Evolutionary conservation across 2,113 vertebrate genomes (phyloP).

Genomic region (Climacteris rufus): DNA sequence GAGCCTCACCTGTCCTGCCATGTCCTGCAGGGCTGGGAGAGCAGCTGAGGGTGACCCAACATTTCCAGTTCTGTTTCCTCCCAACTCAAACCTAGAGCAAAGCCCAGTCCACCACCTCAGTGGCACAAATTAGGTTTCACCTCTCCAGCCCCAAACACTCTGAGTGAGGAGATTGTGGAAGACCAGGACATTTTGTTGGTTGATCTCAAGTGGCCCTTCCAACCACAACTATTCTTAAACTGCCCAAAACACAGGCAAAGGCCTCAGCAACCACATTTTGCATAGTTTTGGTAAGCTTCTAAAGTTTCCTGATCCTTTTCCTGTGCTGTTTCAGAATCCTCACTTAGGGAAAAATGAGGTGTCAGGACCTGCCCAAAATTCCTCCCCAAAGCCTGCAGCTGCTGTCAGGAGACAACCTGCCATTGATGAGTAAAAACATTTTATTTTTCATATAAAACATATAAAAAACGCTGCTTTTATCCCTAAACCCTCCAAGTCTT

Average conservation of each 20-base stretch:
- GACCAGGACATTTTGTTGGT: background rate
- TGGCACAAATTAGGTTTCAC: background rate
- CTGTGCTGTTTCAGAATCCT: background rate
- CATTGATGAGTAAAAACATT: background rate
- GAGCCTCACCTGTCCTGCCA: background rate
- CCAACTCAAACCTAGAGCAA: background rate
- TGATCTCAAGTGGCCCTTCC: background rate
- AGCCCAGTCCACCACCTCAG: background rate
- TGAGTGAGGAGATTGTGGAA: background rate
- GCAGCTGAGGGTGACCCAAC: background rate
- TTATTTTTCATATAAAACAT: background rate
- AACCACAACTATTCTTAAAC: background rate
- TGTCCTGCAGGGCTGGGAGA: background rate
- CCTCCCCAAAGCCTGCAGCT: background rate
- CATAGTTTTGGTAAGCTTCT: background rate
- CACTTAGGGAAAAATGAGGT: background rate
- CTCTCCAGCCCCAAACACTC: background rate
- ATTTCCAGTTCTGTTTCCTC: background rate
- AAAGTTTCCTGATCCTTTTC: background rate
- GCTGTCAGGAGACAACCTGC: background rate
- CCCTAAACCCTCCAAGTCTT: background rate
- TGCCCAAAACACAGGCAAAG: background rate
- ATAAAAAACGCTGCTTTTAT: background rate
- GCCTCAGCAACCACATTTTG: background rate
- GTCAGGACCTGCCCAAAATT: background rate